Evolutionary conservation across 2,797 vertebrate species (phyloP), one percentile per base, ranked within the genome.

Genomic region (Characodon lateralis): DNA sequence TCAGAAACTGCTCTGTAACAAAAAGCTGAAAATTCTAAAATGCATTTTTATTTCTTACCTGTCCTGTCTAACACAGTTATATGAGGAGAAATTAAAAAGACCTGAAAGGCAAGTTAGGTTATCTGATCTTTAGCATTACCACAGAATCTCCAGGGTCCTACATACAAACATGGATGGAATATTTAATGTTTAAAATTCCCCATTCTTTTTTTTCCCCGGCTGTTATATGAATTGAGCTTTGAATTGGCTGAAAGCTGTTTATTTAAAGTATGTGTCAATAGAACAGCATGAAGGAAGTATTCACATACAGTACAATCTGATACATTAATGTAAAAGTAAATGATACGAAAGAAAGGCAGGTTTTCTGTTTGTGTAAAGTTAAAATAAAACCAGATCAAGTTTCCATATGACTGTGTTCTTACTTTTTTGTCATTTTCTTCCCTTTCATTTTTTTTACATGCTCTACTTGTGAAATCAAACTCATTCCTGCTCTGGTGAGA

Each of bases 111-210:
- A 73, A 86, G 72, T 79, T 72, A 66, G 18, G 68, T 66, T 73
- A 80, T 85, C 88, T 84, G 65, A 48, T 83, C 59, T 55, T 72
- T 56, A 73, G 78, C 85, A 78, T 72, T 70, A 75, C 85, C 82
- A 77, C 59, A 78, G 71, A 75, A 53, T 85, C 81, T 89, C 65
- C 78, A 78, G 83, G 76, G 41, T 46, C 20, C 58, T 78, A 79
- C 63, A 77, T 69, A 80, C 78, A 88, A 88, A 86, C 77, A 65
- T 68, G 39, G 51, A 84, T 83, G 39, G 72, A 88, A 87, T 90
- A 87, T 84, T 86, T 86, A 78, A 91, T 87, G 58, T 24, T 3
- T 71, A 86, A 84, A 89, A 77, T 69, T 81, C 73, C 71, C 70
- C 26, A 46, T 46, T 39, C 35, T 2, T 43, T 73, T 78, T 79